Conservation (phyloP, 2,888 invertebrate genomes). For the Drosophila affinis region DNA sequence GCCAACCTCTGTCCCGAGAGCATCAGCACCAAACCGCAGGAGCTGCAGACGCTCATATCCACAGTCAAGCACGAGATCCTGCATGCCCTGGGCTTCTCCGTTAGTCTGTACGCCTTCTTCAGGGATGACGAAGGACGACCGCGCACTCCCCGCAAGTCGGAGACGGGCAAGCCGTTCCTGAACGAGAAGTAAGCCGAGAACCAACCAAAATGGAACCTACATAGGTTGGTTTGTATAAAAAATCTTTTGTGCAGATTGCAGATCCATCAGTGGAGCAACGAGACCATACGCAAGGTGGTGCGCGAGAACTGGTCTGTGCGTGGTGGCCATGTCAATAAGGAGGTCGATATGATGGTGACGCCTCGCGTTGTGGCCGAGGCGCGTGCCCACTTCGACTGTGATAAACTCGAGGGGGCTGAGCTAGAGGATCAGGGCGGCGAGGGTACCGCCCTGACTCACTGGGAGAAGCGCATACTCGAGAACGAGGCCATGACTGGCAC, state of each 20-base stretch:
- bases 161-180: constrained; percentile 94
- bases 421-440: constrained; percentile 99
- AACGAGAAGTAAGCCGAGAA: constrained; percentile 90
- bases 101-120: constrained; percentile 96
- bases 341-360: constrained; percentile 94
- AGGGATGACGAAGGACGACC: constrained; percentile 95
- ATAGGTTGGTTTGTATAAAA: no score
- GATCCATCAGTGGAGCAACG: constrained; percentile 97
- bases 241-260: constrained; percentile 87
- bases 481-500: constrained; percentile 99
- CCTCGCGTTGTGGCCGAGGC: constrained; percentile 95
- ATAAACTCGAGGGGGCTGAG: constrained; percentile 96
- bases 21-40: constrained; percentile 95
- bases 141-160: constrained; percentile 90
- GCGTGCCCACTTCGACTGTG: constrained; percentile 93
- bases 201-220: not conserved
- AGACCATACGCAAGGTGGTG: constrained; percentile 91
- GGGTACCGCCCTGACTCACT: constrained; percentile 98
- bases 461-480: constrained; percentile 99
- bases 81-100: constrained; percentile 98
- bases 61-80: constrained; percentile 99
- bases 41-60: constrained; percentile 94
- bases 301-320: constrained; percentile 91
- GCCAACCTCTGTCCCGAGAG: constrained; percentile 98
- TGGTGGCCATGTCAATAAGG: constrained; percentile 89